Evolutionary conservation across 2,888 invertebrate species (phyloP).

Genomic region (Eilema sororculum): DNA sequence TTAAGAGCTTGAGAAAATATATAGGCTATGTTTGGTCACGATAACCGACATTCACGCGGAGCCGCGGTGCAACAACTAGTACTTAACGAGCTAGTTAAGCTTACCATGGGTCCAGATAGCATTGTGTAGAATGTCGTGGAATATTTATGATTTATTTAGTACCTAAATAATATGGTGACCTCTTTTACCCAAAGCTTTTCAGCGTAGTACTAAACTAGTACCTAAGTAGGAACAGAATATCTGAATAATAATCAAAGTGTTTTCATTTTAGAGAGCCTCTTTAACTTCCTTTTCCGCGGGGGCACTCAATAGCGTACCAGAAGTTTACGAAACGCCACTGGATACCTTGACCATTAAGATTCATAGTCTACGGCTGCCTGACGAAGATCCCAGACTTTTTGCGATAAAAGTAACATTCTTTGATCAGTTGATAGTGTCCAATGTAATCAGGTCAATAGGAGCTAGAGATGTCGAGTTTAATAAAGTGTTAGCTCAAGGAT

Average conservation of each 20-base stretch:
- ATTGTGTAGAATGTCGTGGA: too few species aligned
- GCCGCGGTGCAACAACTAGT: too few species aligned
- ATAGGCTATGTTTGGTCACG: too few species aligned
- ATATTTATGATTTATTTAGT: too few species aligned
- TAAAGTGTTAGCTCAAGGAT: slow-evolving; percentile 56
- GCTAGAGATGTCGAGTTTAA: slow-evolving; percentile 47
- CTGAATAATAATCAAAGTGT: background rate
- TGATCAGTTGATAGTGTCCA: slow-evolving; percentile 66
- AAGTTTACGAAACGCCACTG: slow-evolving; percentile 46
- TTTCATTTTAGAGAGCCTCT: slow-evolving; percentile 6
- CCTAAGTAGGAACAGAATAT: too few species aligned
- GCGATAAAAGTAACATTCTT: slow-evolving; percentile 66
- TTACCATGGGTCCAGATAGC: too few species aligned
- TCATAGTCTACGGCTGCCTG: slow-evolving; percentile 59
- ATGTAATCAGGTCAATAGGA: slow-evolving; percentile 59
- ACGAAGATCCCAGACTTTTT: slow-evolving; percentile 58
- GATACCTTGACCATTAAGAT: slow-evolving; percentile 65
- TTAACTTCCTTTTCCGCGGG: background rate
- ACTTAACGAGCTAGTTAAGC: too few species aligned
- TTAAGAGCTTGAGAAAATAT: too few species aligned
- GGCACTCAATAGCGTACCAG: background rate
- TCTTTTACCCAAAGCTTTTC: too few species aligned
- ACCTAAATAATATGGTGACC: background rate
- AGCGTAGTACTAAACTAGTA: too few species aligned
- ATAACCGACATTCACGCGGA: too few species aligned